Percentiles rank a stretch among this genome's conserved stretches.
Conservation (phyloP, 2,113 vertebrate genomes). For the Larimichthys polyactis region DNA sequence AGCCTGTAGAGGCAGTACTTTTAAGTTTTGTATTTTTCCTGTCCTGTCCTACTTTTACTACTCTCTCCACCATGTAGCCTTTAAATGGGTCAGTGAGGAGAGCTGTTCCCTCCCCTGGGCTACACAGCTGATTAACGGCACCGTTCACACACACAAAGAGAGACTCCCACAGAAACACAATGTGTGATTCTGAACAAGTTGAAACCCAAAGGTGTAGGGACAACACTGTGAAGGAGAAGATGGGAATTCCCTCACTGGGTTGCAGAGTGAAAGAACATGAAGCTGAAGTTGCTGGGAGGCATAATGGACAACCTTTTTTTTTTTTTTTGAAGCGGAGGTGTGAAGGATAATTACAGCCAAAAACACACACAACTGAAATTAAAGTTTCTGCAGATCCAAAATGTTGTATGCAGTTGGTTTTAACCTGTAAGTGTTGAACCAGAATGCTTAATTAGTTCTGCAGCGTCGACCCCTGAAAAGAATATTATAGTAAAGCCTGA, state of each 20-base stretch:
- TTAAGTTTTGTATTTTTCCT: slow-evolving; percentile 53
- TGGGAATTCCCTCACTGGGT: slow-evolving; percentile 38
- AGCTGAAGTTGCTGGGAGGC: not conserved
- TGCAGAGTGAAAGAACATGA: not conserved
- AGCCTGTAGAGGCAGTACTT: slow-evolving; percentile 21
- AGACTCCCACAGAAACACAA: slow-evolving; percentile 37
- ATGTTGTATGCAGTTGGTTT: not conserved
- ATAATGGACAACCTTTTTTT: not conserved
- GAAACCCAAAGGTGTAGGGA: slow-evolving; percentile 38
- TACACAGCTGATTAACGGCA: slow-evolving; percentile 66
- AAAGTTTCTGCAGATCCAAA: not conserved
- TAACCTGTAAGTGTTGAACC: not conserved
- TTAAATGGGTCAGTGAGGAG: slow-evolving; percentile 78
- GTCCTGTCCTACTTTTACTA: slow-evolving; percentile 67
- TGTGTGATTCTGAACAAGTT: slow-evolving; percentile 35
- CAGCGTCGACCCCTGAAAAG: too few species aligned
- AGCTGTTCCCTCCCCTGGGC: slow-evolving; percentile 59
- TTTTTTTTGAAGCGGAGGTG: not conserved
- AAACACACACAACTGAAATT: not conserved
- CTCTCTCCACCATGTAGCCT: slow-evolving; percentile 57
- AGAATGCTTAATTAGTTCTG: not conserved
- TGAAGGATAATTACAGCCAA: not conserved
- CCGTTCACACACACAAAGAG: slow-evolving; percentile 31
- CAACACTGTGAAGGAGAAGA: not conserved
- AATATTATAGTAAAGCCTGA: not conserved